Conservation (phyloP, 2,888 invertebrate species). For the Leptarthrus brevirostris region DNA sequence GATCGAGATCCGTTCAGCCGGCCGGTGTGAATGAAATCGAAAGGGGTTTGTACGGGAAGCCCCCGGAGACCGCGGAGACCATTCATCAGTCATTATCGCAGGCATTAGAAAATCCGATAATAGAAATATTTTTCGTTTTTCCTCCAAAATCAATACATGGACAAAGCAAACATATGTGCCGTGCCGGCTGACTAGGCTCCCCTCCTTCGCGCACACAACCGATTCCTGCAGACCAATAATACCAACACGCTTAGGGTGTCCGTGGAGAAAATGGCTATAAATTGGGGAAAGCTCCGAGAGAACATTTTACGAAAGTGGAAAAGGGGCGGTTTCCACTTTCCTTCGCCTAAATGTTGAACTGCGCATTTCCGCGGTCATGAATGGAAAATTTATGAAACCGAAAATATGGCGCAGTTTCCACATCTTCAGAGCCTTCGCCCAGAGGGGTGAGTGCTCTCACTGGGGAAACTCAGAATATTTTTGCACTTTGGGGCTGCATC, state of each 20-base stretch:
- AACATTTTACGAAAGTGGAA: conserved; percentile 18
- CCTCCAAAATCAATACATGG: conserved; percentile 28
- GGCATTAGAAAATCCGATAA: conserved; percentile 49
- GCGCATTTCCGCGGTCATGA: conserved; percentile 14
- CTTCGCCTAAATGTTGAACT: conserved; percentile 10
- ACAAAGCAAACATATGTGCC: conserved; percentile 8
- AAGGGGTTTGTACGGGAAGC: conserved; percentile 41
- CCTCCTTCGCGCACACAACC: not conserved
- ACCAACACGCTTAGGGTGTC: conserved; percentile 12
- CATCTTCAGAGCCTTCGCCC: not conserved
- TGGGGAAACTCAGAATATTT: conserved; percentile 13
- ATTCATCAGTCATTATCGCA: conserved; percentile 51
- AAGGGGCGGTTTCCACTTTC: conserved; percentile 33
- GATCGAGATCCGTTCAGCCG: conserved; percentile 42
- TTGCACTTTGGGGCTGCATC: conserved; percentile 12
- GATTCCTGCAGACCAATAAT: conserved; percentile 25
- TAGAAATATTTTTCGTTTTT: conserved; percentile 35
- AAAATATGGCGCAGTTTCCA: conserved; percentile 35
- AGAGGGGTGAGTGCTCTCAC: conserved; percentile 25
- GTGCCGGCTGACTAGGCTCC: conserved; percentile 25
- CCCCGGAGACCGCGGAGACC: conserved; percentile 33
- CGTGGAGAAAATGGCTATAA: conserved; percentile 8
- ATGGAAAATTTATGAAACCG: conserved; percentile 30
- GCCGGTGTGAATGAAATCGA: conserved; percentile 52
- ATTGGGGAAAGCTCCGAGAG: conserved; percentile 39